Evolutionary conservation across 2,113 vertebrate genomes (phyloP).

Genomic region (Paedocypris sp.): DNA sequence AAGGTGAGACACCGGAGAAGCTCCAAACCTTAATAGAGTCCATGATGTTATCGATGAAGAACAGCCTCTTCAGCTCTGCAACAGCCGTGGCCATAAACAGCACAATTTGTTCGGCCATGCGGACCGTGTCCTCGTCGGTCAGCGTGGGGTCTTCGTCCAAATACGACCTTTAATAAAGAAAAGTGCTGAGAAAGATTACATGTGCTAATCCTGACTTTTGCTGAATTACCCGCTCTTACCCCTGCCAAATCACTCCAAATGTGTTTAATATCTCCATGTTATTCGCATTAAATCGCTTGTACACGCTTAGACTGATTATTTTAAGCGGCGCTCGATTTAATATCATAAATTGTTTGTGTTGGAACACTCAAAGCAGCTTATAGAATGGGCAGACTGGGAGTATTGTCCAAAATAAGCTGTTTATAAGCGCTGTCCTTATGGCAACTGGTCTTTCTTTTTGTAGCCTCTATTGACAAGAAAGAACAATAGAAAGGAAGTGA

Average conservation of each 20-base stretch:
- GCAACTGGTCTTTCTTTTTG: too few species aligned
- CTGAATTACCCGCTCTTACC: not conserved
- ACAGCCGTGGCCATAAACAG: constrained; percentile 52
- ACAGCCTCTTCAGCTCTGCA: constrained; percentile 69
- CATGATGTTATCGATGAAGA: constrained; percentile 71
- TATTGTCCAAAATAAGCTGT: too few species aligned
- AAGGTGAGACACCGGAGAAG: not conserved
- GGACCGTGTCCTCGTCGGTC: constrained; percentile 69
- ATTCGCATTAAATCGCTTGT: not conserved
- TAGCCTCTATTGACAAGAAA: not conserved
- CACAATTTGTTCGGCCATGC: constrained; percentile 61
- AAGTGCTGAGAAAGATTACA: constrained; percentile 9
- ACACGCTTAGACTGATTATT: not conserved
- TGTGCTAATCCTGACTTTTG: not conserved
- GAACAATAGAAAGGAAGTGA: not conserved
- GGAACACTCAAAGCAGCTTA: not conserved
- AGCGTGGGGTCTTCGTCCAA: constrained; percentile 67
- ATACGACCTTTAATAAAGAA: constrained; percentile 56
- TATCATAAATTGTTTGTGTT: not conserved
- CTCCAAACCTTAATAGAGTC: constrained; percentile 80
- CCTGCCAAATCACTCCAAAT: not conserved
- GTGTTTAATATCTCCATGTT: not conserved
- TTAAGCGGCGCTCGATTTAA: not conserved
- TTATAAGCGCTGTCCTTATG: not conserved
- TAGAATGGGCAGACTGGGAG: not conserved